A percentile compares a stretch with the other conserved stretches of the same genome.
Conservation (phyloP, 2,888 invertebrate genomes). For the Diplolepis rosae region DNA sequence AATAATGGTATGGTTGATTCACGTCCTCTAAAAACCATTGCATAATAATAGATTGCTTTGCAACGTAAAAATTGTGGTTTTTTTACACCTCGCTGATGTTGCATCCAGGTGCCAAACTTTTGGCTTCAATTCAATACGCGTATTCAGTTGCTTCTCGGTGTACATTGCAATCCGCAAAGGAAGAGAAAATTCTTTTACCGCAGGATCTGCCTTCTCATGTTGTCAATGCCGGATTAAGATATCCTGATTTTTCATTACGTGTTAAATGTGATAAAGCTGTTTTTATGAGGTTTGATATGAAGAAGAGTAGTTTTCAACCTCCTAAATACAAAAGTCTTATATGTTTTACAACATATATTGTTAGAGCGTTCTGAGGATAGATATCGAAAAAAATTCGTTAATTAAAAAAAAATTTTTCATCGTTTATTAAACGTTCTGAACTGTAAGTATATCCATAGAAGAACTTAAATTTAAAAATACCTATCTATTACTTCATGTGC, state of each 20-base stretch:
- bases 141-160: background rate
- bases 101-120: background rate
- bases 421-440: too few relatives aligned
- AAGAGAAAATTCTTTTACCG: background rate
- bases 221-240: too few relatives aligned
- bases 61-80: background rate
- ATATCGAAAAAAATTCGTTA: too few relatives aligned
- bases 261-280: too few relatives aligned
- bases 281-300: too few relatives aligned
- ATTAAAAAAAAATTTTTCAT: too few relatives aligned
- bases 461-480: constrained; percentile 68
- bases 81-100: background rate
- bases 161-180: background rate
- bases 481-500: constrained; percentile 92
- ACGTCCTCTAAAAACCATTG: background rate
- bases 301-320: too few relatives aligned
- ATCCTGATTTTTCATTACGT: too few relatives aligned
- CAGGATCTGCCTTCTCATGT: background rate
- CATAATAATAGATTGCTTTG: background rate
- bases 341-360: too few relatives aligned
- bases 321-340: too few relatives aligned
- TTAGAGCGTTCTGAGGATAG: too few relatives aligned
- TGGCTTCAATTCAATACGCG: background rate
- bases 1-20: background rate
- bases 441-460: too few relatives aligned